Conservation (phyloP, 2,113 vertebrate species). For the Picathartes gymnocephalus region DNA sequence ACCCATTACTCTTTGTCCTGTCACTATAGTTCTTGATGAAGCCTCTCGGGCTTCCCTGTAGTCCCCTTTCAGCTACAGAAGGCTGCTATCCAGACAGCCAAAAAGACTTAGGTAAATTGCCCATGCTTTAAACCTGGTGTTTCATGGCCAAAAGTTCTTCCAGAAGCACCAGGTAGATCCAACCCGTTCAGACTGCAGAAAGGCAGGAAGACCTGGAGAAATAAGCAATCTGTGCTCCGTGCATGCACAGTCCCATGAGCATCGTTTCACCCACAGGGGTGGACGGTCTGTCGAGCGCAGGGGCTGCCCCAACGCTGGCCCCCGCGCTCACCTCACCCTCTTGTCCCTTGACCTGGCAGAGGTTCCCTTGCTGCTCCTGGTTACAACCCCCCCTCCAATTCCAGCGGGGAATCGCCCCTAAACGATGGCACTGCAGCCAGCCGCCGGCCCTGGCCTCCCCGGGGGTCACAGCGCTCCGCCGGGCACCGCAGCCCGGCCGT, state of each 20-base stretch:
- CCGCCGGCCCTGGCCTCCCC: not conserved
- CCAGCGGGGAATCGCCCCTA: not conserved
- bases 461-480: not conserved
- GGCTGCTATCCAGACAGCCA: not conserved
- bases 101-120: not conserved
- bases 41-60: not conserved
- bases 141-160: not conserved
- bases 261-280: accelerated
- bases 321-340: not conserved
- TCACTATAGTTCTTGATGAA: not conserved
- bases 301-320: not conserved
- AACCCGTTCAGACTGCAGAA: not conserved
- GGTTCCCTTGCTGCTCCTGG: not conserved
- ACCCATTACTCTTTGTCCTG: not conserved
- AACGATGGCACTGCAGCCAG: not conserved
- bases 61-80: not conserved
- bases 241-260: not conserved
- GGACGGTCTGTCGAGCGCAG: accelerated
- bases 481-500: not conserved
- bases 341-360: not conserved
- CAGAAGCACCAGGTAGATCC: not conserved
- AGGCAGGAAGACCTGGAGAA: not conserved
- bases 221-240: not conserved
- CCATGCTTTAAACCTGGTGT: not conserved
- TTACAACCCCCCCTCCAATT: not conserved